Base-by-base conservation (phyloP, 1,140 invertebrate genomes). In the Nylanderia fulva region DNA sequence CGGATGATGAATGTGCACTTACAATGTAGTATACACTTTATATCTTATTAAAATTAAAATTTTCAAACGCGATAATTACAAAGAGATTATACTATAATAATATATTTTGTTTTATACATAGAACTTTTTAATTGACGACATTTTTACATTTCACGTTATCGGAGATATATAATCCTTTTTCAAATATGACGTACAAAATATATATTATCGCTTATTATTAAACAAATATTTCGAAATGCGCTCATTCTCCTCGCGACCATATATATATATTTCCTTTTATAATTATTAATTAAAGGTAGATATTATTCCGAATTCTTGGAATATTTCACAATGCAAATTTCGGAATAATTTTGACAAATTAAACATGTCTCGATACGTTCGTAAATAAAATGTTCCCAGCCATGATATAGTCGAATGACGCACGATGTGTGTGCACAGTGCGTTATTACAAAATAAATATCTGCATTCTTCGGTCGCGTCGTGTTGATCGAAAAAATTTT, bases 361-460 rank as follows among this genome's bases (percentile, higher is more conserved):
- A 48, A 71, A 33, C 21, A 33, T 33, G 27, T 54, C 68, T 79
- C 61, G 48, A 5, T 27, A 21, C 18, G 33, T 68, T 79, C 42
- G 18, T 29, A 18, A 15, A 11, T 3, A 21, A n/a, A 36, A 42
- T 15, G 42, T 54, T 39, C 58, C 29, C 36, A 42, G 18, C 58
- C 66, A 72, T 71, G 33, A 82, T 82, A 45, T 27, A 36, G 18
- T 13, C 66, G 33, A 21, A 24, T 42, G 66, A 58, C 29, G 63
- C 1, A 11, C 21, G 33, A 56, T 21, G n/a, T 13, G 21, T 24
- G 27, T 13, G 2, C 24, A 9, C 18, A 13, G 24, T 0, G 61
- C 18, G 63, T 71, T 80, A 82, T 72, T 58, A 58, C 52, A 72
- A 80, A 80, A 71, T 72, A 82, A 82, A 82, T 42, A 58, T 82